These are phyloP conservation scores for Xerus rutilus DNA, from an alignment of 2,797 vertebrate species.

Conservation along the genomic window DNA sequence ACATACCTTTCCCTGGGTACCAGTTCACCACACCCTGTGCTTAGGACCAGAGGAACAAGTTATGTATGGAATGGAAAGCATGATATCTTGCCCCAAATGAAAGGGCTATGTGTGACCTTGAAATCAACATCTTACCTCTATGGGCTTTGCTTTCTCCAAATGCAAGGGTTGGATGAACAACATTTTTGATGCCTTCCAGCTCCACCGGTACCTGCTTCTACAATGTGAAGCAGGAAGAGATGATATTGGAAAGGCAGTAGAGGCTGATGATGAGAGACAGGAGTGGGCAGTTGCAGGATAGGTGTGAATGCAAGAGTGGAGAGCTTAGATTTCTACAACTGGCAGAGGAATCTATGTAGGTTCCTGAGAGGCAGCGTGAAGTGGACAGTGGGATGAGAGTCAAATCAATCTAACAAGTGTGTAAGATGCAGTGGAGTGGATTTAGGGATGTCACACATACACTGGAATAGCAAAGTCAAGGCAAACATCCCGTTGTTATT, in stretches of 20 bases:
- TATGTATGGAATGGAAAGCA: neutral
- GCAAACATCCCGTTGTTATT: slow-evolving; percentile 21
- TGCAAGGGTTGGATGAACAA: neutral
- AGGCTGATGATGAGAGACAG: neutral
- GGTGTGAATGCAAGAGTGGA: slow-evolving; percentile 42
- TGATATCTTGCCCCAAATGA: neutral
- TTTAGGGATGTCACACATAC: neutral
- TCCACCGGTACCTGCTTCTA: slow-evolving; percentile 6
- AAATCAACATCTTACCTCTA: neutral
- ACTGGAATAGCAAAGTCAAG: slow-evolving; percentile 16
- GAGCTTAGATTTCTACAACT: slow-evolving; percentile 4
- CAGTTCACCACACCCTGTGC: neutral
- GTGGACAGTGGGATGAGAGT: slow-evolving; percentile 3
- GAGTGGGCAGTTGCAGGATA: neutral
- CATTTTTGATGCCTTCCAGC: neutral
- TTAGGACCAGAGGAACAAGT: slow-evolving; percentile 44
- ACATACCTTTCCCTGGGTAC: neutral
- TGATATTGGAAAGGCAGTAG: neutral
- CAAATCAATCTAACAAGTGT: neutral
- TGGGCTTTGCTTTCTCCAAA: neutral
- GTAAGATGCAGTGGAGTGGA: neutral
- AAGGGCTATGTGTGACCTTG: neutral
- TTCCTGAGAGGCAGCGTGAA: neutral
- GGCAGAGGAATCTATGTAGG: neutral
- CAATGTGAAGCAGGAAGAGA: neutral